phyloP scores from a whole-genome alignment of 2,797 vertebrate species.

The Sebastiscus albofasciatus region DNA sequence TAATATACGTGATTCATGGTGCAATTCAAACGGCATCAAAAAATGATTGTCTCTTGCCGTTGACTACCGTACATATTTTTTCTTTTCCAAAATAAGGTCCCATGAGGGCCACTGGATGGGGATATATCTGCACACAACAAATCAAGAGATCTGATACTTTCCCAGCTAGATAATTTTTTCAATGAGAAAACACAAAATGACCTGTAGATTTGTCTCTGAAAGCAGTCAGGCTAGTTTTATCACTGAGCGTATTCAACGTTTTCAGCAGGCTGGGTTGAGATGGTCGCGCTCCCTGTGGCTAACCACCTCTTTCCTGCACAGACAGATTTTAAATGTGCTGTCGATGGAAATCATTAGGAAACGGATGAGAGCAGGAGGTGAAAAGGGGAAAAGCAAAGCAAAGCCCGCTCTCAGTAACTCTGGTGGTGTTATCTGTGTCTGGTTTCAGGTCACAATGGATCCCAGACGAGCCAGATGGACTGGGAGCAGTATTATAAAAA shows the following conservation, averaged over 20 bases:
- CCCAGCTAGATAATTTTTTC: background rate
- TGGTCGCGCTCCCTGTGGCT: constrained; percentile 17
- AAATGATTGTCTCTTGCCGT: no score
- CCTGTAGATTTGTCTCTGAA: background rate
- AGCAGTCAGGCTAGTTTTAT: background rate
- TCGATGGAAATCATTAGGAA: constrained; percentile 54
- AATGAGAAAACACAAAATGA: background rate
- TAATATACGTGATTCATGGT: no score
- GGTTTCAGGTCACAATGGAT: constrained; percentile 83
- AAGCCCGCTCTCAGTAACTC: constrained; percentile 50
- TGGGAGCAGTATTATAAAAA: constrained; percentile 83
- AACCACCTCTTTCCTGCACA: constrained; percentile 43
- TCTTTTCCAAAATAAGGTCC: no score
- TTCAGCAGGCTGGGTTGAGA: background rate
- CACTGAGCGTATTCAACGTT: background rate
- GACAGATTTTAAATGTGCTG: constrained; percentile 26
- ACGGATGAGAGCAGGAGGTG: constrained; percentile 36
- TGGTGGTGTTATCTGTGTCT: constrained; percentile 70
- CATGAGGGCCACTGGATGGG: no score
- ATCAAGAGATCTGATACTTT: background rate
- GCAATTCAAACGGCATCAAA: no score
- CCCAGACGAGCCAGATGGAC: constrained; percentile 84
- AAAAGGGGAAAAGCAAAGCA: constrained; percentile 13
- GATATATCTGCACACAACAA: background rate
- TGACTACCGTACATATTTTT: no score